Evolutionary conservation across 2,888 invertebrate genomes (phyloP).

Genomic region (Xestia ashworthii): DNA sequence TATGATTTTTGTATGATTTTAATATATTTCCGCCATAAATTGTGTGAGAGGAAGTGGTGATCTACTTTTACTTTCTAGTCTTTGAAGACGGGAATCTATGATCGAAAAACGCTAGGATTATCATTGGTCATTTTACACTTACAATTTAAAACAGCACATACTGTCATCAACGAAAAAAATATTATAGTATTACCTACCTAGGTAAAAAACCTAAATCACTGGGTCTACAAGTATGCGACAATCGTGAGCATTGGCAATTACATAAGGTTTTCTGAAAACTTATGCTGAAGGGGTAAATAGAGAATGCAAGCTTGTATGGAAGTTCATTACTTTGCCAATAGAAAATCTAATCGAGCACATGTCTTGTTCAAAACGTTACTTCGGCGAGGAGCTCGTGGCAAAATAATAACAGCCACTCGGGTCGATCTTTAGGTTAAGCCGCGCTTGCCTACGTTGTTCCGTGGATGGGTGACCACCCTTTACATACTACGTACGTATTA

Average conservation of each 20-base stretch:
- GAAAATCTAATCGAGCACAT: background rate
- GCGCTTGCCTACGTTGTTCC: no score
- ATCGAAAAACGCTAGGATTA: background rate
- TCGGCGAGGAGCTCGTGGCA: no score
- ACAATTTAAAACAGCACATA: no score
- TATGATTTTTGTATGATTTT: conserved; percentile 8
- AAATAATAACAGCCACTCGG: no score
- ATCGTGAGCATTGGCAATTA: background rate
- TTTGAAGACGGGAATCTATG: background rate
- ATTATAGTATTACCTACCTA: background rate
- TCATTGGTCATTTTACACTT: background rate
- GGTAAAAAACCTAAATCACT: background rate
- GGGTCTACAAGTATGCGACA: background rate
- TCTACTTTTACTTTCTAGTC: background rate
- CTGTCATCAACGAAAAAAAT: no score
- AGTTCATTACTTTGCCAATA: background rate
- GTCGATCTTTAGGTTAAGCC: no score
- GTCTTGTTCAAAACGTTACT: background rate
- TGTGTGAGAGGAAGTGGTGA: background rate
- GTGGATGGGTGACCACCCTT: no score
- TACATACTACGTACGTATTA: no score
- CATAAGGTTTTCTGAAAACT: background rate
- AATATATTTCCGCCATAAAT: no score
- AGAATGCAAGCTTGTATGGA: background rate
- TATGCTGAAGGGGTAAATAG: background rate